These are phyloP conservation scores for Xestia sexstrigata DNA, from an alignment of 2,888 invertebrate species.

Conservation along the genomic window DNA sequence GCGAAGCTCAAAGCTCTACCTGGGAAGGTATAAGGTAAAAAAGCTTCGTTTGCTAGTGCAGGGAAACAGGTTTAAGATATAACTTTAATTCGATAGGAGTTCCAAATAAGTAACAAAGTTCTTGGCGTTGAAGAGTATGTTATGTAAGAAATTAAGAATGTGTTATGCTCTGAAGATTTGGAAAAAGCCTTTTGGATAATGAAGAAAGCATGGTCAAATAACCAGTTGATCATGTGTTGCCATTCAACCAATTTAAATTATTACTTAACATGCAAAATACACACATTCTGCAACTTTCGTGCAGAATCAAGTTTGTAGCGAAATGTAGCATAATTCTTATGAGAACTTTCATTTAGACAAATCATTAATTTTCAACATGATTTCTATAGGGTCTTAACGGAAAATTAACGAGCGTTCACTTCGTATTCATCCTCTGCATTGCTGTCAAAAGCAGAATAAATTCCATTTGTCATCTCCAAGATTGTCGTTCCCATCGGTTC, in stretches of 20 bases:
- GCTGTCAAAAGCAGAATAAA: slow-evolving; percentile 1
- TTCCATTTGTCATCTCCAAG: neutral
- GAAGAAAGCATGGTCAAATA: neutral
- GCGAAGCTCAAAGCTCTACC: slow-evolving; percentile 39
- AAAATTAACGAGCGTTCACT: slow-evolving; percentile 17
- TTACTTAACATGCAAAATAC: slow-evolving; percentile 12
- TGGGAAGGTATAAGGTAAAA: slow-evolving; percentile 27
- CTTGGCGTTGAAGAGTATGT: neutral
- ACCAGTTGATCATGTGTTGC: too few relatives aligned
- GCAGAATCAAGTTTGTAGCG: slow-evolving; percentile 5
- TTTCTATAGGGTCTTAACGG: neutral
- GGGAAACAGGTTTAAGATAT: slow-evolving; percentile 31
- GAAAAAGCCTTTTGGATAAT: neutral
- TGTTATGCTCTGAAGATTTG: neutral
- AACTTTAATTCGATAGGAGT: neutral
- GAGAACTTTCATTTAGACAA: slow-evolving; percentile 45
- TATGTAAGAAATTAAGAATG: neutral
- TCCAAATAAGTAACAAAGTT: neutral
- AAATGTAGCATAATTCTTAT: slow-evolving; percentile 20
- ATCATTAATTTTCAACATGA: slow-evolving; percentile 30
- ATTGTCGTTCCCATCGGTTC: neutral
- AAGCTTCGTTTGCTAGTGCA: slow-evolving; percentile 30
- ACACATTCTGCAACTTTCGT: slow-evolving; percentile 26
- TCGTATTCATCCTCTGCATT: slow-evolving; percentile 16
- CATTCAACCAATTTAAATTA: neutral